Evolutionary conservation across 1,140 invertebrate genomes (phyloP).

Genomic region (Pristionchus pacificus): DNA sequence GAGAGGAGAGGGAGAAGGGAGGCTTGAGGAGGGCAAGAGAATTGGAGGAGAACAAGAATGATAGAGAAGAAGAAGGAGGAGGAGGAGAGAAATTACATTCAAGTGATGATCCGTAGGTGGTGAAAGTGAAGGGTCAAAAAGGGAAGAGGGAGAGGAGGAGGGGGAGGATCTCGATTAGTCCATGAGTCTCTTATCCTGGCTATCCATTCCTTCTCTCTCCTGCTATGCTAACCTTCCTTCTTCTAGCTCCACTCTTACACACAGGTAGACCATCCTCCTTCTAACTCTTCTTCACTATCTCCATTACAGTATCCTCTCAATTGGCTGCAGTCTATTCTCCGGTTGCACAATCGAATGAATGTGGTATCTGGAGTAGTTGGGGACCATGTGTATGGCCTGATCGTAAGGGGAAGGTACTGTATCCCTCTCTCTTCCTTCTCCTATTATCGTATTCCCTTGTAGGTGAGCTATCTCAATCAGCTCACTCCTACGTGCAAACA

Average conservation of each 20-base stretch:
- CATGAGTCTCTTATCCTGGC: too few species aligned
- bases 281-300: too few species aligned
- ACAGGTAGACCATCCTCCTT: too few species aligned
- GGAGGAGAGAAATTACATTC: too few species aligned
- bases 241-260: too few species aligned
- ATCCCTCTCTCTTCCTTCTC: constrained; percentile 6
- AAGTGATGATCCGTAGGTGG: constrained; percentile 1
- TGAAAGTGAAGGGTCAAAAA: constrained; percentile 1
- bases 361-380: constrained; percentile 49
- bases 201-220: too few species aligned
- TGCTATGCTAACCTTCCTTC: too few species aligned
- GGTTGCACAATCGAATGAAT: constrained; percentile 41
- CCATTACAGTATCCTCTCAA: constrained; percentile 39
- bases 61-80: neutral
- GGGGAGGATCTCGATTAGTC: too few species aligned
- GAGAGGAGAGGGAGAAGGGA: too few species aligned
- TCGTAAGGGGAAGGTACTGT: neutral
- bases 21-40: neutral
- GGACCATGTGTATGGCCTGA: constrained; percentile 54
- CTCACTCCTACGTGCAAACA: constrained; percentile 48
- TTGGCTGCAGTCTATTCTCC: constrained; percentile 56
- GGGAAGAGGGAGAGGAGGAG: neutral
- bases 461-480: constrained; percentile 46
- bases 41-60: neutral
- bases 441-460: constrained; percentile 33